Evolutionary conservation across 2,113 vertebrate species (phyloP), one percentile per base, ranked within the genome.

Genomic region (Pluvialis apricaria): DNA sequence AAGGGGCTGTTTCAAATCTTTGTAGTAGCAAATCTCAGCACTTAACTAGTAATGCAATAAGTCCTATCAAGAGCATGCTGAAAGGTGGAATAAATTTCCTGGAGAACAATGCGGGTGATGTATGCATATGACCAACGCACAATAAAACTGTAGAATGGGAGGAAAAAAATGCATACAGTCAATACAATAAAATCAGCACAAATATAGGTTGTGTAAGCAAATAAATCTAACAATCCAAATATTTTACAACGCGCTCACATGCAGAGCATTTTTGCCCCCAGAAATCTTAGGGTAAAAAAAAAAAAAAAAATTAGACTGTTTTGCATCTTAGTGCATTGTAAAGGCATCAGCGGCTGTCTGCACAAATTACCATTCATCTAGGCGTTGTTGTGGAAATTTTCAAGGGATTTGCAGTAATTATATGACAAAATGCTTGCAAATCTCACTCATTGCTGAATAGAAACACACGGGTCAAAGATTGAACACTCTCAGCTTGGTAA

Each of bases 351-450:
- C 93, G 97, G 97, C 97, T 98, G 98, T 97, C 98, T 97, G 98
- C 97, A 98, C 97, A 98, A 98, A 99, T 99, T 99, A 99, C 98
- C 98, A 99, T 99, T 99, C 98, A 98, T 98, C 96, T 98, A 97
- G 97, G 98, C 97, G 98, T 98, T 98, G 98, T 98, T 98, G 98
- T 98, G 98, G 98, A 98, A 99, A 99, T 98, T 99, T 99, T 99
- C 99, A 99, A 98, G 99, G 99, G 99, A 99, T 99, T 99, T 99
- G 99, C 99, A 98, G 99, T 99, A 99, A 99, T 99, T 99, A 99
- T 99, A 99, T 99, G 99, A 99, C 99, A 99, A 99, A 99, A 99
- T 98, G 98, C 98, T 98, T 98, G 99, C 98, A 98, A 99, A 99
- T 99, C 99, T 99, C 98, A 98, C 98, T 98, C 99, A 98, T 98